Evolutionary conservation across 2,888 invertebrate species (phyloP).

Genomic region (Oasisia sp.): DNA sequence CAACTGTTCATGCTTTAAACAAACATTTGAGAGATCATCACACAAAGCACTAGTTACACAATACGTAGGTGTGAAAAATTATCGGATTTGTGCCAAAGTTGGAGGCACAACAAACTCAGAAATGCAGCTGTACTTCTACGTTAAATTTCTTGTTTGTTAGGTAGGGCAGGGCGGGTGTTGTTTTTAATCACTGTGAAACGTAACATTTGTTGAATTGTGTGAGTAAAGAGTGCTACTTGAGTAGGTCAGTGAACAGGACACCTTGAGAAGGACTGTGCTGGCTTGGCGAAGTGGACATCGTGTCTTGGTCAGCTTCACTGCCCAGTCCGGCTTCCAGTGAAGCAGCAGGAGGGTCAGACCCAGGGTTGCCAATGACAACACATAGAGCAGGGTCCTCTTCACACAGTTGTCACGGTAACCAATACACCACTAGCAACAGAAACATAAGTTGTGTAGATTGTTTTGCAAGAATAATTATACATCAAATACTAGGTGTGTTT

Average conservation of each 20-base stretch:
- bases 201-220: neutral
- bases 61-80: too few relatives aligned
- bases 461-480: conserved; percentile 21
- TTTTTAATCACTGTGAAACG: too few relatives aligned
- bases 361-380: conserved; percentile 51
- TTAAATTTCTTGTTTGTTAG: too few relatives aligned
- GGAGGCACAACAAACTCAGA: too few relatives aligned
- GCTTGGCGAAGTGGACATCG: conserved; percentile 54
- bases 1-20: too few relatives aligned
- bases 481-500: neutral
- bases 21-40: too few relatives aligned
- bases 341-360: conserved; percentile 55
- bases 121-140: too few relatives aligned
- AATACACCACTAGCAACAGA: conserved; percentile 48
- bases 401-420: conserved; percentile 51
- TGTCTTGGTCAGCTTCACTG: conserved; percentile 42
- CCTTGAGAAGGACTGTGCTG: conserved; percentile 55
- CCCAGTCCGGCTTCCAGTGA: conserved; percentile 58
- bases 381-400: conserved; percentile 49
- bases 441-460: neutral
- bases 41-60: too few relatives aligned
- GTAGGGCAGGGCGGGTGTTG: too few relatives aligned
- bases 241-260: conserved; percentile 34
- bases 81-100: too few relatives aligned
- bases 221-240: neutral